Conservation (phyloP, 2,113 vertebrate species). For the Phyllostomus hastatus region DNA sequence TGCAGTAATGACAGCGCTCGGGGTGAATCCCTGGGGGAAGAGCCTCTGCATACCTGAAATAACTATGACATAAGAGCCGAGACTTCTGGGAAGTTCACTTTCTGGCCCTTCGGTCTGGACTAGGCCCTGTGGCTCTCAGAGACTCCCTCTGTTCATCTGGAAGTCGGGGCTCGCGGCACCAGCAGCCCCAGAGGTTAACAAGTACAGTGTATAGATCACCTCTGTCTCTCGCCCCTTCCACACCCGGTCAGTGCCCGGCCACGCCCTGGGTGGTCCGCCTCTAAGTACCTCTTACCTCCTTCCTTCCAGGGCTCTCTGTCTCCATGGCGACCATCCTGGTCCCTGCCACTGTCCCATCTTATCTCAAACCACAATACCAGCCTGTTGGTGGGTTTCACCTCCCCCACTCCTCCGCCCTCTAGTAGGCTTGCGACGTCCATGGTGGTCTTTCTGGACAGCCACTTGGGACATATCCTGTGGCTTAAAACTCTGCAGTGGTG, state of each 20-base stretch:
- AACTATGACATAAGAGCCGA: neutral
- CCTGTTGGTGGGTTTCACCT: neutral
- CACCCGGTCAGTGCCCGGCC: neutral
- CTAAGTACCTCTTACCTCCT: neutral
- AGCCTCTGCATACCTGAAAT: constrained; percentile 11
- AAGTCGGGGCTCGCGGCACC: neutral
- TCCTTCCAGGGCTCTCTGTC: neutral
- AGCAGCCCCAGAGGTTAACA: neutral
- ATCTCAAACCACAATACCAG: neutral
- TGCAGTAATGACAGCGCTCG: constrained; percentile 59
- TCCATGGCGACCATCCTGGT: neutral
- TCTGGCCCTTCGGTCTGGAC: neutral
- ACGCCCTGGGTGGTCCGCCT: neutral
- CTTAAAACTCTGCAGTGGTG: neutral
- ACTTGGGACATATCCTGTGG: neutral
- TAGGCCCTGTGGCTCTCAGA: neutral
- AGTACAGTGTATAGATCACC: too few relatives aligned
- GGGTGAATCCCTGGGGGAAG: neutral
- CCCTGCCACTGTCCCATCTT: neutral
- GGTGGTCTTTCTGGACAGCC: neutral
- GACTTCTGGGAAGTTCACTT: constrained; percentile 3
- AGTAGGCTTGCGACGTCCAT: neutral
- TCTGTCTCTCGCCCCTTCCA: neutral
- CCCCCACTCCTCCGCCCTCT: neutral
- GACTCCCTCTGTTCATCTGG: neutral